These are phyloP conservation scores for Malaclemys terrapin DNA, from an alignment of 2,113 vertebrate species.

Conservation along the genomic window DNA sequence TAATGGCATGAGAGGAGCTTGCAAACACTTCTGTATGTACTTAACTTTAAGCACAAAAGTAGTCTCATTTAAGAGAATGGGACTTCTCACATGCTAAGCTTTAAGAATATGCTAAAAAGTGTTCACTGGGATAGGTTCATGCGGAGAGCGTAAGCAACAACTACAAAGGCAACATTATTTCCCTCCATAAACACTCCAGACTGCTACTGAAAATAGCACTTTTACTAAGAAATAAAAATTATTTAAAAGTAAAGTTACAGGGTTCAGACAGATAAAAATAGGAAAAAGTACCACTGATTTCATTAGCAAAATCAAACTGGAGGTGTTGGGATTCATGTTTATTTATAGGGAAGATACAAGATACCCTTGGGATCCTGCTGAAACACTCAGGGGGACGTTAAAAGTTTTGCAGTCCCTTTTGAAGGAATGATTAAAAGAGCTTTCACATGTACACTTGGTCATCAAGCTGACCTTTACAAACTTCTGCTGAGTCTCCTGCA, in stretches of 20 bases:
- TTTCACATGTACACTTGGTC: background rate
- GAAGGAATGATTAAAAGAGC: background rate
- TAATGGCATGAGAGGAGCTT: background rate
- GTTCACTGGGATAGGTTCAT: background rate
- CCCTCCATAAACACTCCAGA: background rate
- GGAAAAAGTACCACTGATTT: background rate
- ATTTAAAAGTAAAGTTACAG: background rate
- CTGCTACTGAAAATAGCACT: background rate
- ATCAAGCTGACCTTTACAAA: background rate
- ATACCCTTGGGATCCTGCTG: background rate
- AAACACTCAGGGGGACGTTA: accelerated
- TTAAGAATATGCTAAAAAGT: background rate
- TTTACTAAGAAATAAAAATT: background rate
- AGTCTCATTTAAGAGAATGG: background rate
- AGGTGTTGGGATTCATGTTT: background rate
- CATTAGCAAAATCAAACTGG: background rate
- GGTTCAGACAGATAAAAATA: background rate
- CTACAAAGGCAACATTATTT: background rate
- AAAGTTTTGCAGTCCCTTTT: background rate
- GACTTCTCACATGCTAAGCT: background rate
- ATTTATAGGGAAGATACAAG: background rate
- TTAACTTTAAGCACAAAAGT: background rate
- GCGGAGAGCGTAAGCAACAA: background rate
- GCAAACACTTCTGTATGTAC: background rate
- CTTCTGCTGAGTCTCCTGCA: accelerated